Percentiles rank a stretch among this genome's conserved stretches.
Conservation (phyloP, 2,113 vertebrate genomes). For the Campylomormyrus tamandua region DNA sequence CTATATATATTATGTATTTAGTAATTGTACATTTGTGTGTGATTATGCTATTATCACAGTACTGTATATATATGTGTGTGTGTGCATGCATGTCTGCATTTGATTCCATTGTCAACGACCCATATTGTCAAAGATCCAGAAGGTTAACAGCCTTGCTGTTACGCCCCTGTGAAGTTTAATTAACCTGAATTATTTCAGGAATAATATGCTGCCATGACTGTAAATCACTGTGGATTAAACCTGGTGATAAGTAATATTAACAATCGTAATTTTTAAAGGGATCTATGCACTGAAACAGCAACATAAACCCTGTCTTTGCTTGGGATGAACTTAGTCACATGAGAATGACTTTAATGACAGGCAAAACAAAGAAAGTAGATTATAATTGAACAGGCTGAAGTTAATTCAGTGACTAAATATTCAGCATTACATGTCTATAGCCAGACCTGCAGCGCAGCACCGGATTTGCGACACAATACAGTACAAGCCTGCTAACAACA, state of each 20-base stretch:
- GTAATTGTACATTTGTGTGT: neutral
- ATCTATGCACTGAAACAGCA: neutral
- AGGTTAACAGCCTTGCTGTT: neutral
- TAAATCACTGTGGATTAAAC: neutral
- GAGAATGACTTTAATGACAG: neutral
- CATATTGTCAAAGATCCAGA: neutral
- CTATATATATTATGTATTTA: neutral
- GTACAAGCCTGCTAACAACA: neutral
- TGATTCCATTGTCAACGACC: neutral
- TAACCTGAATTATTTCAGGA: neutral
- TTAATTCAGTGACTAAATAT: slow-evolving; percentile 3
- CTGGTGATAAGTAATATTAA: neutral
- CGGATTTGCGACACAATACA: neutral
- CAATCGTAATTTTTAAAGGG: neutral
- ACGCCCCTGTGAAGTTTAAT: neutral
- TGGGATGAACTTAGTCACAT: neutral
- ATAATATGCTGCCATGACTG: neutral
- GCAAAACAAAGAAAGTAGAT: slow-evolving; percentile 5
- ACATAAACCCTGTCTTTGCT: neutral
- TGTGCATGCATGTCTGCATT: neutral
- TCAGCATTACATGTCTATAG: neutral
- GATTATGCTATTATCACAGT: neutral
- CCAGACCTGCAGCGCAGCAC: neutral
- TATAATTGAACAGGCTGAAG: neutral
- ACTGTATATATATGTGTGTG: neutral